Conservation (phyloP, 2,888 invertebrate species). For the Sphaerophoria taeniata region DNA sequence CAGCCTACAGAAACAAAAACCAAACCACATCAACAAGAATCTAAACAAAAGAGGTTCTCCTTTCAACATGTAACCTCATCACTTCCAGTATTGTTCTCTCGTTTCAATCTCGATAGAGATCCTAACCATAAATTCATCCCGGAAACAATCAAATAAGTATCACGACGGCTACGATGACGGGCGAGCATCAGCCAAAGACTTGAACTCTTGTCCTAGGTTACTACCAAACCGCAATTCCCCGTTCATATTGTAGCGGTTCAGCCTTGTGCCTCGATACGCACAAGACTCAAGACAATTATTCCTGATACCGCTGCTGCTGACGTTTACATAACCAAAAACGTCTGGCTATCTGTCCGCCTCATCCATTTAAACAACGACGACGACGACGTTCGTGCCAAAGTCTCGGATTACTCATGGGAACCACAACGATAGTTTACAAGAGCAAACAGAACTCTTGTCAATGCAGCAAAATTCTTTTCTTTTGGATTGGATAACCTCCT, state of each 20-base stretch:
- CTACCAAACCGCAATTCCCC: conserved; percentile 32
- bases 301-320: conserved; percentile 46
- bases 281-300: conserved; percentile 21
- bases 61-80: conserved; percentile 22
- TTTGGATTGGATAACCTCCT: conserved; percentile 5
- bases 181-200: not conserved
- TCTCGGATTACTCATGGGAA: conserved; percentile 70
- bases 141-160: conserved; percentile 70
- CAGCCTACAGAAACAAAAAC: conserved; percentile 55
- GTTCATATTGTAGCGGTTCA: conserved; percentile 50
- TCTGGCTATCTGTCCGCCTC: conserved; percentile 51
- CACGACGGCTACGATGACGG: conserved; percentile 53
- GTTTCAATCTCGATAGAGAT: conserved; percentile 60
- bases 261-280: conserved; percentile 58
- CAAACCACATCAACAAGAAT: conserved; percentile 30
- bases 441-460: conserved; percentile 64
- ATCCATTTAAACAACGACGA: conserved; percentile 55
- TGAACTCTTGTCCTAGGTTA: conserved; percentile 30
- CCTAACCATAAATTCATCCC: conserved; percentile 65
- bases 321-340: conserved; percentile 61
- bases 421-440: conserved; percentile 15
- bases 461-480: conserved; percentile 43
- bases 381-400: conserved; percentile 69
- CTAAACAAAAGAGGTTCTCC: conserved; percentile 42
- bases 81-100: conserved; percentile 43